Conservation (phyloP, 2,113 vertebrate species). For the Coptodon rendalli region DNA sequence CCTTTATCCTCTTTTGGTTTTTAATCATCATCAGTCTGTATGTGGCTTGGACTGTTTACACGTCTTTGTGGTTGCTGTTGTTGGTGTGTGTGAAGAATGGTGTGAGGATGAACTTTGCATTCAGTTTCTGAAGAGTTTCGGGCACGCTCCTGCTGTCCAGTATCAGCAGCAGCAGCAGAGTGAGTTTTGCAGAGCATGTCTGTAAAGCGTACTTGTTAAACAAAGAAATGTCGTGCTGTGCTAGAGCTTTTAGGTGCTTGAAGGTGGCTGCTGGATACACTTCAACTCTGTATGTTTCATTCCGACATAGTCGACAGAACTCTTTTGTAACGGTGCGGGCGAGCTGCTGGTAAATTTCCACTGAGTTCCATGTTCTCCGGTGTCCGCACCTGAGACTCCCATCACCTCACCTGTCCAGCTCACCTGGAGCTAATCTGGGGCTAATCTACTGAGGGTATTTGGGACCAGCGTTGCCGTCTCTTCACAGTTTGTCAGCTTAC, state of each 20-base stretch:
- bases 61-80: not conserved
- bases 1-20: not conserved
- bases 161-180: not conserved
- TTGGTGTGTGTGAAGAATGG: slow-evolving; percentile 13
- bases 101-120: not conserved
- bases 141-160: not conserved
- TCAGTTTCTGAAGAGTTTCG: slow-evolving; percentile 19
- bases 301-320: slow-evolving; percentile 21
- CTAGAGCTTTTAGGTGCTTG: not conserved
- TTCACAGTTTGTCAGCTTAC: no score
- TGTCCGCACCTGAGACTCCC: not conserved
- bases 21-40: not conserved
- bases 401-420: not conserved
- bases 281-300: not conserved
- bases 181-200: not conserved
- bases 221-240: not conserved
- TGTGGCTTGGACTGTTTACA: not conserved
- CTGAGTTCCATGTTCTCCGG: not conserved
- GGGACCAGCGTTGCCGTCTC: no score
- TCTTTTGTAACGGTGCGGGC: not conserved
- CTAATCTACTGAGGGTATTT: not conserved
- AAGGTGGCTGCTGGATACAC: not conserved
- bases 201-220: not conserved
- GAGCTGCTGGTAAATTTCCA: not conserved
- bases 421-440: not conserved